Base-by-base conservation (phyloP, 92 coral and sea anemone species). In the Heliopora coerulea region DNA sequence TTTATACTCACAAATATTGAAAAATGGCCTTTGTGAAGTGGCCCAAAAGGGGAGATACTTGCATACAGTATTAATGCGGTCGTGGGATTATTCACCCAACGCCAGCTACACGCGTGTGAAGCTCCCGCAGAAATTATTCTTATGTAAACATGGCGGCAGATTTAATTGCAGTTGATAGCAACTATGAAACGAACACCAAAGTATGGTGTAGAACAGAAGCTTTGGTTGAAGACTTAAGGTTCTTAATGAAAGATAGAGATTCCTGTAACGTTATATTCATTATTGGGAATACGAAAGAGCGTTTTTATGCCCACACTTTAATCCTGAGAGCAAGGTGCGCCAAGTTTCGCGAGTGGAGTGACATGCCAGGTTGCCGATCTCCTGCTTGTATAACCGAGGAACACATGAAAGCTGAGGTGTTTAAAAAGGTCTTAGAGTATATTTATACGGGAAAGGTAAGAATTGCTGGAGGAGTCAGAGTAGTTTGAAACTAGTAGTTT, bases 401-500 rank as follows among this genome's bases (percentile, higher is more conserved):
- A 19, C 86, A 83, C 9, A 87, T 82, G 65, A 73, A 83, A 56
- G 76, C 89, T 0, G 87, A 85, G 65, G 95, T 90, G n/a, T 93
- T 93, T 49, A 78, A 82, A 52, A 91, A 93, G 28, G 98, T 93
- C 28, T 75, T 93, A 2, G 68, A 75, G 61, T 93, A 86, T 69
- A 68, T 90, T 21, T 93, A 93, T 56, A 87, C 98, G 17, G 96
- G 98, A 78, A 87, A 90, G 91, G 98, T 93, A 79, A 44, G n/a
- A n/a, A n/a, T n/a, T n/a, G n/a, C n/a, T n/a, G n/a, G n/a, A n/a
- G n/a, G n/a, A n/a, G n/a, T n/a, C n/a, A n/a, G n/a, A n/a, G n/a
- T n/a, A n/a, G n/a, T n/a, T n/a, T n/a, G n/a, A n/a, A n/a, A n/a
- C n/a, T n/a, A n/a, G n/a, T n/a, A n/a, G n/a, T n/a, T n/a, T n/a